These are phyloP conservation scores for Zoroaster sp. DNA, from an alignment of 53 echinoderm and acorn worm genomes.

Conservation along the genomic window DNA sequence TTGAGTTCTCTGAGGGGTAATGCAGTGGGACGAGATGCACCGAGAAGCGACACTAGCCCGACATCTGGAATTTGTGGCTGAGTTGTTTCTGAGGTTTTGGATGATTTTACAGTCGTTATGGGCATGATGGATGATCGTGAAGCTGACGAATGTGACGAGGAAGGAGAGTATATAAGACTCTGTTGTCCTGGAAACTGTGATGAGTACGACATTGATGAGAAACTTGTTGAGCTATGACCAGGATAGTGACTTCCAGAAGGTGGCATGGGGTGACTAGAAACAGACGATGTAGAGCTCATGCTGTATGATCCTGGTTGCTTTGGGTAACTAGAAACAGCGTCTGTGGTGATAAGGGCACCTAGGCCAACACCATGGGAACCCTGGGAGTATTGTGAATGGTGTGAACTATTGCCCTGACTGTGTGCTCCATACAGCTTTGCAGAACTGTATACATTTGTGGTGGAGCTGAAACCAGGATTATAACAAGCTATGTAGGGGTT, in stretches of 20 bases:
- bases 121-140: neutral
- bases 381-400: neutral
- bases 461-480: neutral
- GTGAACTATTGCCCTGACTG: neutral
- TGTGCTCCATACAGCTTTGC: neutral
- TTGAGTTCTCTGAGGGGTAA: neutral
- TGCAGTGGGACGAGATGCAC: neutral
- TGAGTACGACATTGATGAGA: neutral
- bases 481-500: neutral
- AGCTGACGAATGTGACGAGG: neutral
- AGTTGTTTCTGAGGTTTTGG: neutral
- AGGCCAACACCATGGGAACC: constrained; percentile 16
- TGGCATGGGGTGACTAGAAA: neutral
- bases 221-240: neutral
- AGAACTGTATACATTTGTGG: neutral
- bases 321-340: constrained; percentile 6
- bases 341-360: constrained; percentile 11
- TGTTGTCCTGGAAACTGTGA: neutral
- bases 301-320: neutral
- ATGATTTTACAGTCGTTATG: neutral
- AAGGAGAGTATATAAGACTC: neutral
- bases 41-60: constrained; percentile 16
- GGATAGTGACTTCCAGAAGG: neutral
- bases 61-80: neutral
- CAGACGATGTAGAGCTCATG: neutral